Conservation (phyloP, 2,797 vertebrate genomes). For the Botia almorhae region DNA sequence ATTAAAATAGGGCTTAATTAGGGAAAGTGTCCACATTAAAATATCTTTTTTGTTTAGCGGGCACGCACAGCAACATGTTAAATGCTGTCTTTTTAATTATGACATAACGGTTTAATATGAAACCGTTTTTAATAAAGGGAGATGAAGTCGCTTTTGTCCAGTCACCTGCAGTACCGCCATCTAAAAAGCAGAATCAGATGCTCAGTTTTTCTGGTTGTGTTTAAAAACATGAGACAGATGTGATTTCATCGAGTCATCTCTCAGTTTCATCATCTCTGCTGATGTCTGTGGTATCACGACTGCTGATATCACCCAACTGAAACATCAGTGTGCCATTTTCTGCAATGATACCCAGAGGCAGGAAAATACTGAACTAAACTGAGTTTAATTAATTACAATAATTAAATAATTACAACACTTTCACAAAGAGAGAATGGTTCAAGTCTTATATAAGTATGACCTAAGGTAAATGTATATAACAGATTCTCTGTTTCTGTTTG, state of each 20-base stretch:
- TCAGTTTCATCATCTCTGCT: background rate
- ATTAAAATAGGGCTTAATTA: no score
- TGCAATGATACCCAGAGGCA: constrained; percentile 24
- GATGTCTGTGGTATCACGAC: background rate
- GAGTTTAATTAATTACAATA: constrained; percentile 49
- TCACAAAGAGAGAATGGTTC: constrained; percentile 23
- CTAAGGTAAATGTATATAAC: constrained; percentile 1
- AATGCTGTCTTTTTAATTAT: no score
- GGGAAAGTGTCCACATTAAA: no score
- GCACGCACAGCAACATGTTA: no score
- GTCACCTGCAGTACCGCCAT: background rate
- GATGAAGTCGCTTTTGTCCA: no score
- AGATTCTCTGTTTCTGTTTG: background rate
- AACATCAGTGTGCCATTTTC: constrained; percentile 34
- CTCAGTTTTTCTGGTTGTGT: background rate
- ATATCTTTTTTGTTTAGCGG: no score
- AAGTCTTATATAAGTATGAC: background rate
- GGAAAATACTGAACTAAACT: constrained; percentile 38
- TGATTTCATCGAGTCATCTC: background rate
- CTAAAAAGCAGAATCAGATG: no score
- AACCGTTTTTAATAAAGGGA: background rate
- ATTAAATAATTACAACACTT: constrained; percentile 52
- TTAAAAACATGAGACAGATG: background rate
- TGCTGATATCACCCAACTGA: constrained; percentile 7
- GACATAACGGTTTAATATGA: background rate